These are phyloP conservation scores for Ceyx melanurus DNA, from an alignment of 2,113 vertebrate species.

Conservation along the genomic window DNA sequence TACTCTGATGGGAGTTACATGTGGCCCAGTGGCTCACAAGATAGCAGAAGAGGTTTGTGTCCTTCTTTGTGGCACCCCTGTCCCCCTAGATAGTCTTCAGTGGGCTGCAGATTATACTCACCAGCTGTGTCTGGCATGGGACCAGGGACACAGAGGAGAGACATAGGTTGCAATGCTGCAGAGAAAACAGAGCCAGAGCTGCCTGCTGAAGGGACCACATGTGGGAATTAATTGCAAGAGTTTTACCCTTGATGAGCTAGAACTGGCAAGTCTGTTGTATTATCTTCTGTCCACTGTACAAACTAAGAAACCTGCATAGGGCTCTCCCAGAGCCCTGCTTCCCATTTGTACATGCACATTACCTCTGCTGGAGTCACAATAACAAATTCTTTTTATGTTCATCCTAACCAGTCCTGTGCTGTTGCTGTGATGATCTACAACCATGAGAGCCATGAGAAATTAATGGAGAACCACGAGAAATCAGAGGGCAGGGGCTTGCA, in stretches of 20 bases:
- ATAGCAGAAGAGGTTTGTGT: background rate
- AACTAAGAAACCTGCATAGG: background rate
- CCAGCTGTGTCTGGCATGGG: background rate
- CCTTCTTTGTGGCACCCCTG: background rate
- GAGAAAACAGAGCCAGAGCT: background rate
- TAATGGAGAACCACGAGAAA: background rate
- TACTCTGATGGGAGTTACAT: background rate
- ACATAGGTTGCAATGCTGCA: background rate
- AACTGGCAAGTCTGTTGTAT: background rate
- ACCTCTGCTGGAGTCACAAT: background rate
- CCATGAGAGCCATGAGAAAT: background rate
- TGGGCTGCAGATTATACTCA: background rate
- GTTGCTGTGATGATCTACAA: background rate
- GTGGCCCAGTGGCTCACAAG: background rate
- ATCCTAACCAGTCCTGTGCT: background rate
- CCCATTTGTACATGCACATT: background rate
- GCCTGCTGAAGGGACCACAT: background rate
- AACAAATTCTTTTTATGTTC: background rate
- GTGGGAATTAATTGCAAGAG: background rate
- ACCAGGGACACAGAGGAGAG: background rate
- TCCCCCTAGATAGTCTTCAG: background rate
- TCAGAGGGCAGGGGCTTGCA: background rate
- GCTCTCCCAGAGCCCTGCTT: background rate
- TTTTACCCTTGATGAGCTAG: background rate
- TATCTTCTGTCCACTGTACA: background rate